Conservation (phyloP, 2,797 vertebrate genomes). For the Fratercula arctica region DNA sequence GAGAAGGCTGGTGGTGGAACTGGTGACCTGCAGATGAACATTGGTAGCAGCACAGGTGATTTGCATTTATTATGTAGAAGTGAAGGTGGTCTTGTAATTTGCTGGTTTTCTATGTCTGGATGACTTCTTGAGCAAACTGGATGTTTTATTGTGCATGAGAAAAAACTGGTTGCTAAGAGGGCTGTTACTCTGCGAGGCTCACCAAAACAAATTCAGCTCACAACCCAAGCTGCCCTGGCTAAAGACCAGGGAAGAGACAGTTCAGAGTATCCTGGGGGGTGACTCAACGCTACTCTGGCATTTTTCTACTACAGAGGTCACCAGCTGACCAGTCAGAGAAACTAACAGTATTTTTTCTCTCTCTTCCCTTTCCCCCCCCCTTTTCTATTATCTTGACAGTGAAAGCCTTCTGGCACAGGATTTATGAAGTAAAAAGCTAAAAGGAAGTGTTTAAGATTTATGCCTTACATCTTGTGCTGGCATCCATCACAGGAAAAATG, state of each 20-base stretch:
- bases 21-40: background rate
- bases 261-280: background rate
- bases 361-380: no score
- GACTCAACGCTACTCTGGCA: background rate
- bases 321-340: background rate
- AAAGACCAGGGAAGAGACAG: background rate
- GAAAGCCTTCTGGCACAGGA: background rate
- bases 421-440: background rate
- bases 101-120: background rate
- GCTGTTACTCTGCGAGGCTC: background rate
- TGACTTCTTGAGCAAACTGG: background rate
- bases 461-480: background rate
- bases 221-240: background rate
- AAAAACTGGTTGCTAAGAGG: background rate
- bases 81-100: background rate
- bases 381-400: background rate
- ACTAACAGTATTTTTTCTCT: fast-evolving
- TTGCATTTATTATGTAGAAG: background rate
- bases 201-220: background rate
- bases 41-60: background rate
- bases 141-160: fast-evolving
- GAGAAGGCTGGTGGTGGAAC: background rate
- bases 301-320: background rate
- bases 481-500: background rate
- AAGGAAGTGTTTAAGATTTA: background rate